phyloP scores from a whole-genome alignment of 2,888 invertebrate species.

The Eupithecia vulgata region DNA sequence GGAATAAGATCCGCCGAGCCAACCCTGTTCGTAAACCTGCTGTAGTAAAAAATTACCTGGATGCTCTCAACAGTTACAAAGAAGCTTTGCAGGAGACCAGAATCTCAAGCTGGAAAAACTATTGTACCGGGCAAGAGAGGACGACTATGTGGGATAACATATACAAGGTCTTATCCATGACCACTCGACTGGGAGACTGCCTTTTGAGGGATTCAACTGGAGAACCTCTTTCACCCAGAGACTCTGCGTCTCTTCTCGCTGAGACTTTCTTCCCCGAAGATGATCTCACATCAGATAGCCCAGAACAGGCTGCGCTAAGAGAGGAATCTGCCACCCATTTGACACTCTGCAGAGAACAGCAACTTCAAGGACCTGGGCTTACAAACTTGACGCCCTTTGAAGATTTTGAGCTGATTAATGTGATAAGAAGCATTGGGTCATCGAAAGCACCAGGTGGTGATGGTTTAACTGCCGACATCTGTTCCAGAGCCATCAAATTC shows the following conservation, averaged over 20 bases:
- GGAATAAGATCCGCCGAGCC: background rate
- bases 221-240: background rate
- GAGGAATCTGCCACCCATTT: no score
- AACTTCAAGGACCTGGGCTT: no score
- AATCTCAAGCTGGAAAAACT: background rate
- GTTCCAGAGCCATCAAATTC: background rate
- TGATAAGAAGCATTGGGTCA: background rate
- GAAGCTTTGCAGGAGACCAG: background rate
- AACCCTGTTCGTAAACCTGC: background rate
- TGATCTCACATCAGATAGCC: background rate
- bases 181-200: background rate
- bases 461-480: background rate
- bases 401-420: background rate
- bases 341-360: no score
- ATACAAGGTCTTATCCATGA: background rate
- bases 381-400: no score
- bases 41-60: background rate
- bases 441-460: background rate
- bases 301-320: background rate
- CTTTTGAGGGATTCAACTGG: background rate
- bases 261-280: background rate
- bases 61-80: background rate
- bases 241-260: background rate
- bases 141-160: background rate
- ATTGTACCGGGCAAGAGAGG: constrained; percentile 2